Base-by-base conservation (phyloP, 2,888 invertebrate species). In the Busseola fusca region DNA sequence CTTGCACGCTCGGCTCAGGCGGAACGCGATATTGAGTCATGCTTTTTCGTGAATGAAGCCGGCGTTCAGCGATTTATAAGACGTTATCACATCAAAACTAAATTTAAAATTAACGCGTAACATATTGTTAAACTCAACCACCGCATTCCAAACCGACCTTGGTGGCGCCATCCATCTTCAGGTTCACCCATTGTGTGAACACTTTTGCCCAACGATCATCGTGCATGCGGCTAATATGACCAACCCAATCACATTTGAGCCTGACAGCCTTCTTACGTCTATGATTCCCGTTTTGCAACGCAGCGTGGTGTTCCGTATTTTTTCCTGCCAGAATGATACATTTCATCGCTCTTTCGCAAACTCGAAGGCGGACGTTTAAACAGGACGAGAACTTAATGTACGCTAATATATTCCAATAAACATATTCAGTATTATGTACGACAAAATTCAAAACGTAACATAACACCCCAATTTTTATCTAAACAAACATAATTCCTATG, bases 401-500 rank as follows among this genome's bases (percentile, higher is more conserved):
- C 18, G 5, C n/a, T n/a, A n/a, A n/a, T 18, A 45, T 12, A 50
- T n/a, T 16, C 25, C 16, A 52, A 27, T 27, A 54, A 25, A 52
- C 14, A 27, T 54, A 52, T 16, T 54, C 27, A 54, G 16, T 16
- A 54, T 52, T 52, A 1, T 0, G 52, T 25, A 16, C 27, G n/a
- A 42, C 40, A 27, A 71, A 4, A 25, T 21, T 9, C 18, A 30
- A 54, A 34, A 25, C n/a, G 59, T 37, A 65, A 70, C 27, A 58
- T 34, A 64, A 65, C 66, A 16, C 3, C 58, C 56, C 56, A 56
- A 60, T 73, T 83, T 76, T 84, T 68, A 74, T 76, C 72, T 69
- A 68, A 80, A 80, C 74, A 71, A 75, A 76, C 83, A 84, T 72
- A 72, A 73, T 72, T 84, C 76, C 67, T 74, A 70, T 62, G 54